Percentiles rank a stretch among this genome's conserved stretches.
Conservation (phyloP, 2,888 invertebrate species). For the Thymelicus lineola region DNA sequence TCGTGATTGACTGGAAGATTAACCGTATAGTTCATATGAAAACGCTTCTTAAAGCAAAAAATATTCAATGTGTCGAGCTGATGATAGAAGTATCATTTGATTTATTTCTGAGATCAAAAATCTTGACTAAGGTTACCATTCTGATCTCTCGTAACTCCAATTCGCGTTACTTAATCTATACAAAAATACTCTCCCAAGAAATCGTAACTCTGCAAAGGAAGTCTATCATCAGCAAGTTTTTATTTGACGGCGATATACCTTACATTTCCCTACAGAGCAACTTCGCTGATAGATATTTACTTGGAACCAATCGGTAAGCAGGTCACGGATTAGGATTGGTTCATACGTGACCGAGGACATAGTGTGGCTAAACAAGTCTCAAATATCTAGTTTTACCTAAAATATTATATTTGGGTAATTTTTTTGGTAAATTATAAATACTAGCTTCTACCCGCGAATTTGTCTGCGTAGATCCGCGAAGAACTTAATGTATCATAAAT, state of each 20-base stretch:
- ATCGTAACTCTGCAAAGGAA: neutral
- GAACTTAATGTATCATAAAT: too few species aligned
- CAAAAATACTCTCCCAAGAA: neutral
- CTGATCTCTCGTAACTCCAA: neutral
- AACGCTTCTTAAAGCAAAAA: too few species aligned
- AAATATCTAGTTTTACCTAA: conserved; percentile 42
- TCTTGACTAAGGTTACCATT: neutral
- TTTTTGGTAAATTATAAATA: too few species aligned
- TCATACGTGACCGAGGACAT: conserved; percentile 52
- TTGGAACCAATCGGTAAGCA: conserved; percentile 48
- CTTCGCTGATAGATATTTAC: conserved; percentile 60
- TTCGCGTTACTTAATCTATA: neutral
- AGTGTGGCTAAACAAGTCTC: conserved; percentile 44
- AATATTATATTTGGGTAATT: neutral
- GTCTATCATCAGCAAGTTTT: conserved; percentile 2
- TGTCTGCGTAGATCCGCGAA: too few species aligned
- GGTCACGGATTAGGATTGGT: conserved; percentile 53
- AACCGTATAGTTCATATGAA: too few species aligned
- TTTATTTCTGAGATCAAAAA: too few species aligned
- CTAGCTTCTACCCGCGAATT: too few species aligned
- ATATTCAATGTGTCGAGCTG: too few species aligned
- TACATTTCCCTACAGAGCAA: conserved; percentile 53
- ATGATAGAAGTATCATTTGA: too few species aligned
- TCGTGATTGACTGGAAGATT: too few species aligned
- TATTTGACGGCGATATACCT: conserved; percentile 38